These are phyloP conservation scores for Aix galericulata DNA, from an alignment of 2,113 vertebrate genomes.

Conservation along the genomic window DNA sequence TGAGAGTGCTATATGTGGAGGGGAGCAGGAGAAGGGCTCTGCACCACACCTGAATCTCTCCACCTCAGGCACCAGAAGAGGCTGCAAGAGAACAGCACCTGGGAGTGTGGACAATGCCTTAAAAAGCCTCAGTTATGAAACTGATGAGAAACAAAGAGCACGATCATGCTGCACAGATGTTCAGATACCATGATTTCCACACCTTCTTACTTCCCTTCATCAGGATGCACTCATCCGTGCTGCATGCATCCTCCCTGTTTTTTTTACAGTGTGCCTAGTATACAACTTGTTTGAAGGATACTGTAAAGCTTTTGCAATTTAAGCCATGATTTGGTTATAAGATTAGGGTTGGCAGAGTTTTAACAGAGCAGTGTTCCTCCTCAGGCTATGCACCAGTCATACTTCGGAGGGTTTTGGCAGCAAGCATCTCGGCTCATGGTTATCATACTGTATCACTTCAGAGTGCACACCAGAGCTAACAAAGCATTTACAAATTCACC, in stretches of 20 bases:
- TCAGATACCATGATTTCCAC: accelerated
- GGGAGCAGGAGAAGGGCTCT: background rate
- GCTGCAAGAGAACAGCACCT: background rate
- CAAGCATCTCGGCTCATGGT: background rate
- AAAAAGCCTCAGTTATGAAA: background rate
- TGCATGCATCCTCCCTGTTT: accelerated
- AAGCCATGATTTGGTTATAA: background rate
- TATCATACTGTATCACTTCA: background rate
- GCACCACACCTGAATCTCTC: background rate
- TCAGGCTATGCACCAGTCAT: background rate
- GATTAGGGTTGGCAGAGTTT: background rate
- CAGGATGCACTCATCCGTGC: background rate
- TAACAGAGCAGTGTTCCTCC: background rate
- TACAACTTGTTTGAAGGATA: background rate
- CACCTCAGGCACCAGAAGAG: background rate
- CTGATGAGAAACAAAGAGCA: background rate
- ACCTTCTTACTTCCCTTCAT: background rate
- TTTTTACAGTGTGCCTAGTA: background rate
- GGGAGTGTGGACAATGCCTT: background rate
- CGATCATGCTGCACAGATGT: background rate
- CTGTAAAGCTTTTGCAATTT: background rate
- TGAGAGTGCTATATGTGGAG: background rate
- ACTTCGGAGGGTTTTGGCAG: background rate
- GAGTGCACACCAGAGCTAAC: background rate
- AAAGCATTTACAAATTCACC: background rate